Base-by-base conservation (phyloP, 2,888 invertebrate genomes). In the Apotomis betuletana region DNA sequence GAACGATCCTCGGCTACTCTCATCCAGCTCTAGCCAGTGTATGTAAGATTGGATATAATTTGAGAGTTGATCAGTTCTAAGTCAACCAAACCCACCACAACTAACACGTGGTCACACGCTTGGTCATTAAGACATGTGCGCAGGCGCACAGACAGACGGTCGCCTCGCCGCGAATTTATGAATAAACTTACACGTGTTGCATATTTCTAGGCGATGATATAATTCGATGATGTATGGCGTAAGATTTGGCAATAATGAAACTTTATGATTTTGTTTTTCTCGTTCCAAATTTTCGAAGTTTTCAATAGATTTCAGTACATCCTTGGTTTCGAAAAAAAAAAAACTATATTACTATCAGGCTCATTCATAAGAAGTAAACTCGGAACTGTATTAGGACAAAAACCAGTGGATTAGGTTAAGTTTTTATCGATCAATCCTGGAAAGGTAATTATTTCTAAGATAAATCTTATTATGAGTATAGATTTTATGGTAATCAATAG, bases 71-170 rank as follows among this genome's bases (percentile, higher is more conserved):
- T 27, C 69, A 49, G 5, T 65, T 72, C 71, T 67, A 10, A 12
- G 44, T n/a, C 27, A 15, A 62, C 36, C 4, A 58, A 58, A 62
- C 52, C 8, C 51, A 13, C 27, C 15, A 3, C 8, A 41, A 4
- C 46, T 1, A 55, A 72, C 71, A 72, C 67, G 67, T 72, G 71
- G 67, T 72, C 70, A 57, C 69, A 72, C 51, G 65, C 59, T 44
- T 57, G 44, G 69, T 68, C 68, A 61, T 68, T 68, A 64, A 75
- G 79, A 80, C 86, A 87, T 83, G 82, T 75, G 77, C 59, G 59
- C 72, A 81, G 79, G 6, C 41, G 77, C 77, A 82, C 87, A 81
- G 81, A 81, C 85, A 80, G 81, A 79, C 83, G 78, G 84, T 63
- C 71, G 61, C 38, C 62, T 58, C 62, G 58, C 27, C 44, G 77